Percentiles rank a stretch among this genome's conserved stretches.
phyloP scores from a whole-genome alignment of 2,888 invertebrate genomes.

The Nephrotoma guestfalica region DNA sequence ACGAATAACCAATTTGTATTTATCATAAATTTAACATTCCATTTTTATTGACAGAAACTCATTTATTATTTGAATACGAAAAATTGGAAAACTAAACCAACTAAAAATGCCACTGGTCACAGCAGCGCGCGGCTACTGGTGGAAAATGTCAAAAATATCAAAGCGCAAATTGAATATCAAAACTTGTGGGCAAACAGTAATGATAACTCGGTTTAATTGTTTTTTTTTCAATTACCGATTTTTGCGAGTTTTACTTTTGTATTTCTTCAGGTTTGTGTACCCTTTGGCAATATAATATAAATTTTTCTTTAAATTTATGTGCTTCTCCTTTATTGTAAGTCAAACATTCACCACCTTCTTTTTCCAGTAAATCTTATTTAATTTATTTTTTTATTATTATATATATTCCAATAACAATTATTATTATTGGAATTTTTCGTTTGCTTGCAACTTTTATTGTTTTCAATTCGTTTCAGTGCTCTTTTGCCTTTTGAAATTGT shows the following conservation, averaged over 20 bases:
- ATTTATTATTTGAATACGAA: neutral
- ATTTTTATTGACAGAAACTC: neutral
- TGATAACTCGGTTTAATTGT: neutral
- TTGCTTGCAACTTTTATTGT: neutral
- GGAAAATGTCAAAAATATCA: neutral
- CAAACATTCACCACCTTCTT: neutral
- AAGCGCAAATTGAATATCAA: neutral
- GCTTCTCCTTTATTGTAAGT: neutral
- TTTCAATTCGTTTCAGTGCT: neutral
- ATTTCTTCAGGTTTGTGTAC: neutral
- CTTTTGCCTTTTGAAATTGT: neutral
- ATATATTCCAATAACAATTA: neutral
- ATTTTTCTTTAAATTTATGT: neutral
- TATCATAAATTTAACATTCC: neutral
- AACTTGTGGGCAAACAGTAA: neutral
- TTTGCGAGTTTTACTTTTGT: neutral
- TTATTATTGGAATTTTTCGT: neutral
- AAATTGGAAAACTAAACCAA: neutral
- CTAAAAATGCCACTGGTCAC: neutral
- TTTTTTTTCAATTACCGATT: neutral
- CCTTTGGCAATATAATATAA: neutral
- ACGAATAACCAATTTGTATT: neutral
- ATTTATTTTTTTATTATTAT: neutral
- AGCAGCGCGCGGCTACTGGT: neutral
- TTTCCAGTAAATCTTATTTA: neutral